These are phyloP conservation scores for Sicus ferrugineus DNA, from an alignment of 2,888 invertebrate genomes.

Conservation along the genomic window DNA sequence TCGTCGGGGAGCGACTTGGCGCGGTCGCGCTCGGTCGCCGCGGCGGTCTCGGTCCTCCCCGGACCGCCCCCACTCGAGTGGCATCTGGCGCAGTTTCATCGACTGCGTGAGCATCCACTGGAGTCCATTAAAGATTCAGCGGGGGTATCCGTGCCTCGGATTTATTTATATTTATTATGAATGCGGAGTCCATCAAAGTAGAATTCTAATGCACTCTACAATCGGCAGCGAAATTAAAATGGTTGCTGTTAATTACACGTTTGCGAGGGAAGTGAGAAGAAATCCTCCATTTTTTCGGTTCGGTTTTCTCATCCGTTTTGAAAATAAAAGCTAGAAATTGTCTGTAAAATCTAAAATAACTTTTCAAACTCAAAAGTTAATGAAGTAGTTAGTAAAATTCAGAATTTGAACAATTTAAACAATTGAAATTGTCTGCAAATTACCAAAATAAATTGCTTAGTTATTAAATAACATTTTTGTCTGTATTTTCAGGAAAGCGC, in stretches of 20 bases:
- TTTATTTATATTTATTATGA: conserved; percentile 33
- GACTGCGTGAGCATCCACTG: conserved; percentile 4
- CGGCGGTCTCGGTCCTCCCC: neutral
- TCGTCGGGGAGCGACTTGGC: neutral
- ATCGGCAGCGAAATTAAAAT: neutral
- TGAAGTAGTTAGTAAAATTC: too few relatives aligned
- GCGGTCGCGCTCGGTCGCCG: neutral
- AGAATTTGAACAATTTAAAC: too few relatives aligned
- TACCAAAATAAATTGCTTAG: too few relatives aligned
- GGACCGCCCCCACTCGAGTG: neutral
- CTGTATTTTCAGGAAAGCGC: conserved; percentile 7
- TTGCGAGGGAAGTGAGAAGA: too few relatives aligned
- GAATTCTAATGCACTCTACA: conserved; percentile 19
- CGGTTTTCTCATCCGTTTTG: too few relatives aligned
- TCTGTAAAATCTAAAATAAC: too few relatives aligned
- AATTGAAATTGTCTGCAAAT: too few relatives aligned
- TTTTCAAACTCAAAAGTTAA: too few relatives aligned
- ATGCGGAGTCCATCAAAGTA: conserved; percentile 29
- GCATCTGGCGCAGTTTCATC: neutral
- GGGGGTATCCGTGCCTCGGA: neutral
- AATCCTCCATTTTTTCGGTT: too few relatives aligned
- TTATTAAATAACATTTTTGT: neutral
- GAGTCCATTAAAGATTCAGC: conserved; percentile 1
- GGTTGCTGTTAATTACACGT: neutral
- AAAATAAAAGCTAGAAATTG: too few relatives aligned